Conservation (phyloP, 1,140 invertebrate species). For the Geopemphigus sp. region DNA sequence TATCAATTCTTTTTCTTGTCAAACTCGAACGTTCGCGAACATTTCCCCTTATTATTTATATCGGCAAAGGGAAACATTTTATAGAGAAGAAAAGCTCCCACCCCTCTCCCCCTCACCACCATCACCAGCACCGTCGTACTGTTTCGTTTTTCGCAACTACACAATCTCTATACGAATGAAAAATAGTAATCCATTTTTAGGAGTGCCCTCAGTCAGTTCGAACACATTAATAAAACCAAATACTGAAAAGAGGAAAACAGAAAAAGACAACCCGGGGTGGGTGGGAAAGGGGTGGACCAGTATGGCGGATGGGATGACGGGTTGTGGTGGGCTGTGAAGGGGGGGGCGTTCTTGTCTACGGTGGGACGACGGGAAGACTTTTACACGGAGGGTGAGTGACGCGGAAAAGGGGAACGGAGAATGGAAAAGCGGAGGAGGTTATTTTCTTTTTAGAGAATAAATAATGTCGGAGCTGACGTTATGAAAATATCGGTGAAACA, state of each 20-base stretch:
- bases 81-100: conserved; percentile 35
- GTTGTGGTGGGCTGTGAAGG: no score
- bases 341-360: no score
- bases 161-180: conserved; percentile 45
- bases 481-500: conserved; percentile 33
- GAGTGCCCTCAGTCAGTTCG: conserved; percentile 48
- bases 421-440: background rate
- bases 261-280: background rate
- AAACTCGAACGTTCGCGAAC: conserved; percentile 14
- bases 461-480: conserved; percentile 42
- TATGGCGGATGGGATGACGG: no score
- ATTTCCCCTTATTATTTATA: conserved; percentile 49
- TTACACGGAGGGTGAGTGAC: no score
- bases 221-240: conserved; percentile 50
- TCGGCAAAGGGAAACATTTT: conserved; percentile 43
- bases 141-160: conserved; percentile 45
- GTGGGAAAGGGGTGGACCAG: background rate
- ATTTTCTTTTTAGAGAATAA: conserved; percentile 45
- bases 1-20: conserved; percentile 40
- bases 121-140: background rate
- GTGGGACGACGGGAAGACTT: no score
- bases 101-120: background rate
- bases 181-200: conserved; percentile 49
- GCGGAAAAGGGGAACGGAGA: no score
- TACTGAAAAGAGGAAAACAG: conserved; percentile 34